Conservation (phyloP, 2,797 vertebrate species). For the Ataeniobius toweri region DNA sequence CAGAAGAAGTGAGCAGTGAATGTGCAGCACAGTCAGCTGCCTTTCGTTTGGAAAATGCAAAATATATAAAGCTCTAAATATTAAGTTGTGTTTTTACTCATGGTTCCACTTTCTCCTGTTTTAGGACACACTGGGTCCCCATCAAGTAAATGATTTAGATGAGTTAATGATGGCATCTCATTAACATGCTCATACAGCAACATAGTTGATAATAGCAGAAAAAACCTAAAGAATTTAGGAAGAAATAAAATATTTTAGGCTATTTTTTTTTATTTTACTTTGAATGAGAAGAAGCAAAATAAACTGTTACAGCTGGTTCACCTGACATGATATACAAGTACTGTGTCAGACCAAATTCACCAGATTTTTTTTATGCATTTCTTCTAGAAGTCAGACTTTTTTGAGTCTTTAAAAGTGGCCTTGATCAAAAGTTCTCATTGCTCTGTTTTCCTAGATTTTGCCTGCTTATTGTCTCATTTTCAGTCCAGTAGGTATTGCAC, state of each 20-base stretch:
- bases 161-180: background rate
- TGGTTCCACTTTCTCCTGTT: background rate
- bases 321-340: background rate
- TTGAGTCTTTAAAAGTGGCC: background rate
- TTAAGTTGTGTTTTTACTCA: background rate
- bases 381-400: background rate
- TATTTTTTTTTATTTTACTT: background rate
- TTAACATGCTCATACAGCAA: no score
- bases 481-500: background rate
- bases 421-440: background rate
- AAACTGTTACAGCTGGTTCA: background rate
- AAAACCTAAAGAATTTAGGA: background rate
- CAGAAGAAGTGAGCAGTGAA: slow-evolving; percentile 25
- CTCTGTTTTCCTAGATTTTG: background rate
- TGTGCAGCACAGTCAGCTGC: slow-evolving; percentile 24
- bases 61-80: background rate
- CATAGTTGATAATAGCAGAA: background rate
- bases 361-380: background rate
- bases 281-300: background rate
- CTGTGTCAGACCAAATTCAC: background rate
- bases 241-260: background rate
- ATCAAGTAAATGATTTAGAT: background rate
- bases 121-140: background rate
- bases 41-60: slow-evolving; percentile 20
- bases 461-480: no score